Percentiles rank a stretch among this genome's conserved stretches.
These are phyloP conservation scores for Cerceris rybyensis DNA, from an alignment of 2,888 invertebrate species.

Conservation along the genomic window DNA sequence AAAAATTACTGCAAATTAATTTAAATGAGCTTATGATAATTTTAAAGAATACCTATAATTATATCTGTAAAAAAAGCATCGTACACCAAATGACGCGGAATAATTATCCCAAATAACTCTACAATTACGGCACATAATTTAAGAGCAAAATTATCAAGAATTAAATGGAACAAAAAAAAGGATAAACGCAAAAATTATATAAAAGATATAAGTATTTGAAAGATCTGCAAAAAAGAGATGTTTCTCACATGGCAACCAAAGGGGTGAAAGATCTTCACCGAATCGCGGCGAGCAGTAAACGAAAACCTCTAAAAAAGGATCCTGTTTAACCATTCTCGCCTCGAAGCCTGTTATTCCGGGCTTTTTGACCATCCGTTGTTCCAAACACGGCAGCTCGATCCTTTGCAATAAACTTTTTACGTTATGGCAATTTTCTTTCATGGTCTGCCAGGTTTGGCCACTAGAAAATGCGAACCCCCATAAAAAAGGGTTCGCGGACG, in stretches of 20 bases:
- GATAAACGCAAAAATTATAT: neutral
- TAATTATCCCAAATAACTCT: no score
- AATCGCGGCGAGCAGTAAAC: conserved; percentile 16
- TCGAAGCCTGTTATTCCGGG: conserved; percentile 25
- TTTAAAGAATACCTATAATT: no score
- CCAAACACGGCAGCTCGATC: neutral
- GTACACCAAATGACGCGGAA: no score
- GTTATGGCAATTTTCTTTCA: conserved; percentile 45
- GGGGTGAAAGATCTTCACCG: conserved; percentile 24
- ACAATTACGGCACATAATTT: no score
- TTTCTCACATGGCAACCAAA: conserved; percentile 1
- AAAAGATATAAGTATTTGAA: neutral
- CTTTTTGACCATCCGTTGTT: conserved; percentile 7
- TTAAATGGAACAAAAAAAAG: neutral
- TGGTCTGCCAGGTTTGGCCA: conserved; percentile 16
- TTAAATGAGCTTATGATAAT: no score
- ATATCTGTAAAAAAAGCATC: no score
- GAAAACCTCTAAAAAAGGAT: neutral
- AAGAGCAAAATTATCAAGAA: no score
- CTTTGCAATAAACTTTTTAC: conserved; percentile 54
- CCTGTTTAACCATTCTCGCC: neutral
- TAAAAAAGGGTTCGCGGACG: conserved; percentile 58
- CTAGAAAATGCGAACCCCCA: conserved; percentile 44
- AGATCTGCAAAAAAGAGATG: neutral
- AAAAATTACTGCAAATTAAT: no score